Evolutionary conservation across 2,888 invertebrate species (phyloP).

Genomic region (Beris chalybata): DNA sequence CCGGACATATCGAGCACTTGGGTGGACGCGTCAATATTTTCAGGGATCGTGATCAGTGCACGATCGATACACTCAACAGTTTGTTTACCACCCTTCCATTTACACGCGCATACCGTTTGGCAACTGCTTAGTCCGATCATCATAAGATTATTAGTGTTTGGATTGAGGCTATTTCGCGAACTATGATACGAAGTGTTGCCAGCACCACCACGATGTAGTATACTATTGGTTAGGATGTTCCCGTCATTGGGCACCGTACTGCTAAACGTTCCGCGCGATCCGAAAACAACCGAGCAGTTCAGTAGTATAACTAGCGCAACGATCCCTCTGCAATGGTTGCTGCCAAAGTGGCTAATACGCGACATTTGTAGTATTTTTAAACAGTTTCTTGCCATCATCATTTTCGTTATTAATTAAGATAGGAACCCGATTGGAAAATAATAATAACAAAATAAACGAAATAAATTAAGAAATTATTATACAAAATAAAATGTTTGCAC

Average conservation of each 20-base stretch:
- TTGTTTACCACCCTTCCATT: conserved; percentile 93
- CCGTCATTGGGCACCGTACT: conserved; percentile 3
- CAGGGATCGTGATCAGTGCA: conserved; percentile 80
- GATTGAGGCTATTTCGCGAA: conserved; percentile 26
- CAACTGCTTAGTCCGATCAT: conserved; percentile 58
- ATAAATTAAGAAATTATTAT: conserved; percentile 1
- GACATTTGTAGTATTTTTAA: background rate
- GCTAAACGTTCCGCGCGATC: conserved; percentile 1
- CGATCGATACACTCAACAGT: conserved; percentile 88
- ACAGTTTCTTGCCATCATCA: background rate
- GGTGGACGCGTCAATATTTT: conserved; percentile 82
- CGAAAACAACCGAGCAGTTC: background rate
- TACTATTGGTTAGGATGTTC: conserved; percentile 9
- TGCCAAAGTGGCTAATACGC: background rate
- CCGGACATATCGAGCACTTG: conserved; percentile 89
- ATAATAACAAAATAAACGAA: conserved; percentile 13
- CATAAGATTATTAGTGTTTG: conserved; percentile 35
- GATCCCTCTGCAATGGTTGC: background rate
- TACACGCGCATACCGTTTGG: conserved; percentile 81
- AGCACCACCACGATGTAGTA: conserved; percentile 6
- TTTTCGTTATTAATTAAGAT: background rate
- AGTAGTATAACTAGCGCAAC: background rate
- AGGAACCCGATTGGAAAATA: conserved; percentile 1
- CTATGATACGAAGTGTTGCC: background rate
- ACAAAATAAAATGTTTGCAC: conserved; percentile 7